Conservation (phyloP, 2,888 invertebrate genomes). For the Sabellastarte sp. region DNA sequence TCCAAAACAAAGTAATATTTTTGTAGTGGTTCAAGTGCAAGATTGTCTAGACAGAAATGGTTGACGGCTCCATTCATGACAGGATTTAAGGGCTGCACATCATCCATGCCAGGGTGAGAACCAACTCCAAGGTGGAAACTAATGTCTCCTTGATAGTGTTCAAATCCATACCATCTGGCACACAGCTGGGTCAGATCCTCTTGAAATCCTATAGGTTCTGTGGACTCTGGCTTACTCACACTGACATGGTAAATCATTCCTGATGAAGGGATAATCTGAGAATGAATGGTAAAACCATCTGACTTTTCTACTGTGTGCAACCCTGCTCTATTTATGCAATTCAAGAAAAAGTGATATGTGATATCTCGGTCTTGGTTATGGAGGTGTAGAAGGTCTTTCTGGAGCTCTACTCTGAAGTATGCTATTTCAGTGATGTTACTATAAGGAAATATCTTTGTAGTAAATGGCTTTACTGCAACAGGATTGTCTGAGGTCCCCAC, state of each 20-base stretch:
- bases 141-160: not conserved
- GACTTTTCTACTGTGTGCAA: not conserved
- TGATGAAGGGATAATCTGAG: not conserved
- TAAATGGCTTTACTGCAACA: no score
- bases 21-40: not conserved
- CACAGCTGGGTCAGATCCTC: not conserved
- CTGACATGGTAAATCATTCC: not conserved
- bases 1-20: not conserved
- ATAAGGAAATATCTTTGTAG: no score
- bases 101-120: not conserved
- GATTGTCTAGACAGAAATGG: not conserved
- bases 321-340: not conserved
- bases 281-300: not conserved
- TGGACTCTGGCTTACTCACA: no score
- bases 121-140: no score
- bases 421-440: no score
- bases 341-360: not conserved
- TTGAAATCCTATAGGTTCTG: slow-evolving; percentile 1
- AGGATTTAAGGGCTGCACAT: no score
- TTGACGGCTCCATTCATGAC: no score
- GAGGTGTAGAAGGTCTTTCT: not conserved
- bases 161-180: slow-evolving; percentile 1
- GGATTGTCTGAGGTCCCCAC: no score
- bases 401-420: no score
- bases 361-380: not conserved